Evolutionary conservation across 2,797 vertebrate species (phyloP), one percentile per base, ranked within the genome.

Genomic region (Heterohyrax brucei): DNA sequence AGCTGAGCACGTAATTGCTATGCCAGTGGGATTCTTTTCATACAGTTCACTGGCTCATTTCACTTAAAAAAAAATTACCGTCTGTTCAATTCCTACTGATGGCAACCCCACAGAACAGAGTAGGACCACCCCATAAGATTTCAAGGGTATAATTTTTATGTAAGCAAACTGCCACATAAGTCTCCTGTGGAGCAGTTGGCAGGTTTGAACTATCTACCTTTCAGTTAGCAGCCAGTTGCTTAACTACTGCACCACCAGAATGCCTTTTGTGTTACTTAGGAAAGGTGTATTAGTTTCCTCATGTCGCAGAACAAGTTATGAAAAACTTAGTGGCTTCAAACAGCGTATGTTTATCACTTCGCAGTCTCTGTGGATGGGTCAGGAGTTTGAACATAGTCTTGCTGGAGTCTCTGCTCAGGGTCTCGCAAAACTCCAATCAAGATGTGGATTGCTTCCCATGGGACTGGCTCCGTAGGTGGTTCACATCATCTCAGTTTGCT

Each of bases 401-500:
- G 30, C 66, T 78, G 28, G 22, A n/a, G 73, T 10, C 26, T 83
- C 50, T 16, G 26, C 7, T 92, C n/a, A 7, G 9, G 10, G 26
- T 89, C 26, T 79, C 18, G 4, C 44, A 19, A 64, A 73, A 13
- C 78, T 62, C 12, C 7, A 13, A 19, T 59, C 39, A 39, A 39
- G 39, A 39, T 39, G 39, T 39, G 39, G 39, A 39, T 39, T 39
- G 19, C 84, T 50, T 16, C 77, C 28, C 53, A 75, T 14, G 6
- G 81, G 85, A 75, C 19, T 62, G 9, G 89, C 68, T 93, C 90
- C 79, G 53, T n/a, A 61, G 79, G 77, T 39, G 48, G n/a, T 70
- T 93, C 56, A 44, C 24, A 86, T 46, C 7, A n/a, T 30, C 84
- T 22, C 22, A 83, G 44, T 72, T 89, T 75, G 72, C 56, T 89